These are phyloP conservation scores for Forbesichthys agassizii DNA, from an alignment of 2,113 vertebrate species.

Conservation along the genomic window DNA sequence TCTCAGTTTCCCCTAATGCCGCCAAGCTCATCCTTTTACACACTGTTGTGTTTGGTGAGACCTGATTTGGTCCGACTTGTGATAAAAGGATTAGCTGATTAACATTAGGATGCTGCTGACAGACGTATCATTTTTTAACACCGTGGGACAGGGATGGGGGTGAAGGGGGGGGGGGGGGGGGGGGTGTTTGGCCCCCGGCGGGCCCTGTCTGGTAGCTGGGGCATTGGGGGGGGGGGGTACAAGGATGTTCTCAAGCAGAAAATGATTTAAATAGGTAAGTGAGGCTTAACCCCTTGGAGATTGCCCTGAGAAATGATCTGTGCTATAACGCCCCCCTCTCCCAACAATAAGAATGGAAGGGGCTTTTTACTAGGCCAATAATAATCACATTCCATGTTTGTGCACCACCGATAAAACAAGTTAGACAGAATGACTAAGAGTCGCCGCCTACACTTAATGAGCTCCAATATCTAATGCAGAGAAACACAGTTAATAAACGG, in stretches of 20 bases:
- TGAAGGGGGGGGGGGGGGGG: not conserved
- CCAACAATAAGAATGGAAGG: constrained; percentile 48
- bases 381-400: constrained; percentile 43
- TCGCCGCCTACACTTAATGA: constrained; percentile 58
- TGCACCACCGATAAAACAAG: constrained; percentile 26
- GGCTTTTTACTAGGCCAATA: constrained; percentile 46
- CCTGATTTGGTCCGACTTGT: constrained; percentile 64
- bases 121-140: constrained; percentile 67
- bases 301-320: constrained; percentile 46
- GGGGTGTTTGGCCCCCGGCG: too few relatives aligned
- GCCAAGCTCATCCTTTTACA: constrained; percentile 63
- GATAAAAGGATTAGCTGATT: constrained; percentile 78
- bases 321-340: constrained; percentile 7
- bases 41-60: constrained; percentile 65
- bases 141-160: constrained; percentile 23
- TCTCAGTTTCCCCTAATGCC: constrained; percentile 65
- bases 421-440: constrained; percentile 50
- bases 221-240: not conserved
- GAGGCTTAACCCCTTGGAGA: constrained; percentile 55
- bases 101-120: constrained; percentile 69
- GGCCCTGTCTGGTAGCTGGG: too few relatives aligned
- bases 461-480: constrained; percentile 33
- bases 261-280: constrained; percentile 66
- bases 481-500: constrained; percentile 30
- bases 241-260: constrained; percentile 57